Evolutionary conservation across 2,113 vertebrate species (phyloP), one percentile per base, ranked within the genome.

Genomic region (Mustela nigripes): DNA sequence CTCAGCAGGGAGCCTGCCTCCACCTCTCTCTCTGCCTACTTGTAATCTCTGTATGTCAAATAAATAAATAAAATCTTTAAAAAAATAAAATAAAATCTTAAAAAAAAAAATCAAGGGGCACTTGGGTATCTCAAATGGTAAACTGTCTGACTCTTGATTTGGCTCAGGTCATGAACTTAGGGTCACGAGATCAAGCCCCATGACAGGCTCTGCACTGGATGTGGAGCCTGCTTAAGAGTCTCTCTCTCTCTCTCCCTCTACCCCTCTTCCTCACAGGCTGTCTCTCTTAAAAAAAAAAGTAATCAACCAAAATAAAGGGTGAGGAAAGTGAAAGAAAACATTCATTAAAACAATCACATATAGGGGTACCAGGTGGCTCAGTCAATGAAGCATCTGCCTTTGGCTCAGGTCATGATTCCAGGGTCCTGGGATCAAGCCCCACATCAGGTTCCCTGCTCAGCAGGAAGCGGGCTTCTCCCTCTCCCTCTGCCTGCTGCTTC

Each of bases 161-260:
- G 24, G 73, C 73, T 76, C 73, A 45, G 24, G 73, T 76, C 39
- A 76, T 45, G 39, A 76, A 28, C 24, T 76, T 39, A 76, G 12
- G 39, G 7, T 76, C 26, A 26, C 28, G 42, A 76, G 42, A 76
- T 48, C 24, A 26, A 76, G 42, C 42, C 73, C 73, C 7, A 3
- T 1, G 24, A 28, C 1, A 1, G 42, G 24, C 24, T 45, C 42
- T 28, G 42, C 0, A 0, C 42, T 76, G 73, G 26, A 6, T 4
- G 1, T 18, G 65, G 33, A n/a, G 33, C 16, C 65, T 69, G 42
- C 14, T 45, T 76, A 45, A 45, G 14, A 76, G 26, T 76, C 7
- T 12, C 39, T 74, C 71, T 76, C 73, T 28, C 39, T 36, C 36
- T 73, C 36, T 73, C 36, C 22, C 36, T 73, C 39, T 42, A 7